Conservation (phyloP, 2,113 vertebrate genomes). For the Caranx ignobilis region DNA sequence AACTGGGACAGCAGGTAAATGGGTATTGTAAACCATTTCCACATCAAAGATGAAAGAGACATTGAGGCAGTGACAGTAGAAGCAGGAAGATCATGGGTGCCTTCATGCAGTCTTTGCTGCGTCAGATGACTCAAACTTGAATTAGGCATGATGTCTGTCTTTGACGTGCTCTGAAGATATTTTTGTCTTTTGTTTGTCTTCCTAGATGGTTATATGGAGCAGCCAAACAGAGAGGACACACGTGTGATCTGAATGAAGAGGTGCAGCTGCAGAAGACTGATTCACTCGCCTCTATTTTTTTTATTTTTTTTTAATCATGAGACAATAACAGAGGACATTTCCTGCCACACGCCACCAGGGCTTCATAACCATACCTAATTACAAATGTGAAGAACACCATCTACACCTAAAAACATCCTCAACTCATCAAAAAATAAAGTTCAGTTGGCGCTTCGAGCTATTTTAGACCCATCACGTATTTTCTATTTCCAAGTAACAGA, state of each 20-base stretch:
- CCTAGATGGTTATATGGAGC: neutral
- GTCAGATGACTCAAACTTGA: slow-evolving; percentile 34
- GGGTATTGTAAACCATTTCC: slow-evolving; percentile 56
- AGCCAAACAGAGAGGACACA: slow-evolving; percentile 6
- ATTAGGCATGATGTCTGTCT: slow-evolving; percentile 23
- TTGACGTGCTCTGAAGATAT: slow-evolving; percentile 38
- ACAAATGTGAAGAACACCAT: slow-evolving; percentile 5
- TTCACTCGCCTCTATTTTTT: neutral
- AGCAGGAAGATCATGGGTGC: slow-evolving; percentile 12
- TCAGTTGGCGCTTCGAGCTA: neutral
- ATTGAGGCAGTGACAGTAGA: slow-evolving; percentile 21
- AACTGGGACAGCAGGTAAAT: slow-evolving; percentile 68
- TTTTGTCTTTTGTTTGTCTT: slow-evolving; percentile 32
- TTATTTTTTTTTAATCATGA: neutral
- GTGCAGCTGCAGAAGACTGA: slow-evolving; percentile 11
- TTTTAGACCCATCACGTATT: slow-evolving; percentile 33
- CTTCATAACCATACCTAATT: slow-evolving; percentile 18
- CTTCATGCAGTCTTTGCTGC: slow-evolving; percentile 16
- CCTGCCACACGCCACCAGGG: neutral
- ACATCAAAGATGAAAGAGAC: slow-evolving; percentile 50
- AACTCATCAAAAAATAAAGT: slow-evolving; percentile 19
- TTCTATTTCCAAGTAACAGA: slow-evolving; percentile 48
- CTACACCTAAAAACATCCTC: neutral
- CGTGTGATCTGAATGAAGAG: slow-evolving; percentile 27
- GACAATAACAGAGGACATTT: neutral